Evolutionary conservation across 2,113 vertebrate species (phyloP).

Genomic region (Thamnophis sirtalis): DNA sequence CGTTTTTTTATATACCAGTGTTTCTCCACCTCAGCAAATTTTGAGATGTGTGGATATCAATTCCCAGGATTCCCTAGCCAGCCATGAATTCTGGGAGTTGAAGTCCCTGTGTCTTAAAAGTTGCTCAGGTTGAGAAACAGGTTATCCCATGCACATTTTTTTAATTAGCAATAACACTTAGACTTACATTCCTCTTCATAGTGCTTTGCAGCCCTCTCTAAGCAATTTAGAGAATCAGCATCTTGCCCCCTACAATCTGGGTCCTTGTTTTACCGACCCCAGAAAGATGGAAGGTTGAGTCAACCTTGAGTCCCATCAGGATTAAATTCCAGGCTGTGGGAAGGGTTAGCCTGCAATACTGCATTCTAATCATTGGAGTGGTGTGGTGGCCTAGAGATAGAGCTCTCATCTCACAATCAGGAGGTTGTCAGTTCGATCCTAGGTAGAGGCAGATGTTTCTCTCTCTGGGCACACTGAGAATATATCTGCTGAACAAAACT

Average conservation of each 20-base stretch:
- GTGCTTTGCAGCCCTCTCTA: not conserved
- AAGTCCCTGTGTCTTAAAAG: not conserved
- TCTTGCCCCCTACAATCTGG: not conserved
- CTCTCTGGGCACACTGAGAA: no score
- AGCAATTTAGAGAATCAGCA: not conserved
- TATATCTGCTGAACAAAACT: no score
- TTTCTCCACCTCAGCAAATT: not conserved
- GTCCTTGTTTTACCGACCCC: not conserved
- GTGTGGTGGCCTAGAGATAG: no score
- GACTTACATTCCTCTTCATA: not conserved
- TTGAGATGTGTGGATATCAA: not conserved
- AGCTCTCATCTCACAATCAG: no score
- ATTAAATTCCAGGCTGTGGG: no score
- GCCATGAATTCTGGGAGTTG: not conserved
- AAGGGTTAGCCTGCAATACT: not conserved
- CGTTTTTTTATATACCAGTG: not conserved
- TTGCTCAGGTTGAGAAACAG: not conserved
- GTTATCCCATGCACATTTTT: not conserved
- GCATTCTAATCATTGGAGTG: not conserved
- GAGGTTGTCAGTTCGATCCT: no score
- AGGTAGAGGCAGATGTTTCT: no score
- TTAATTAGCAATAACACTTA: not conserved
- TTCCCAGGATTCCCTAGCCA: not conserved
- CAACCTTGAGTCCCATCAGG: not conserved
- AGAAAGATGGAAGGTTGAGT: not conserved